Evolutionary conservation across 2,888 invertebrate genomes (phyloP).

Genomic region (Ethmia dodecea): DNA sequence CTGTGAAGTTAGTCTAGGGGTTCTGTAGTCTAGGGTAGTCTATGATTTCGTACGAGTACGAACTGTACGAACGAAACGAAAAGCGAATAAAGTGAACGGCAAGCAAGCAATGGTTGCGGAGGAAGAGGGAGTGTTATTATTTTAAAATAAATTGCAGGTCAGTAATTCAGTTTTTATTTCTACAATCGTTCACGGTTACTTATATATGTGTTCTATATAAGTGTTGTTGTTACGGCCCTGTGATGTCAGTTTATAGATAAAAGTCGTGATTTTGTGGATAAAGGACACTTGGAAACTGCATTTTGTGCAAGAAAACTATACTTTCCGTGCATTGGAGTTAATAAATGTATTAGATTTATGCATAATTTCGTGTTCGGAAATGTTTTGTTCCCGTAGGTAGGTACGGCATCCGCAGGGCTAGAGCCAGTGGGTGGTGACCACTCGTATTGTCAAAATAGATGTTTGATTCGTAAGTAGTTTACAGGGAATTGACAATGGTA

Average conservation of each 20-base stretch:
- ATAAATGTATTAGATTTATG: no score
- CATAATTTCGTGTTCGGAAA: no score
- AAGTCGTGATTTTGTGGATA: conserved; percentile 3
- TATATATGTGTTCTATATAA: not conserved
- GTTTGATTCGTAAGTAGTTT: conserved; percentile 5
- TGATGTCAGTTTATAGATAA: no score
- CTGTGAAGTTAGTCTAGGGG: no score
- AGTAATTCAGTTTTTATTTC: conserved; percentile 17
- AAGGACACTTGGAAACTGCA: conserved; percentile 4
- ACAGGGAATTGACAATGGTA: not conserved
- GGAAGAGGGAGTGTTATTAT: conserved; percentile 14
- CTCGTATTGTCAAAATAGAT: conserved; percentile 13
- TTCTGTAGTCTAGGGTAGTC: no score
- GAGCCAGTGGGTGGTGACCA: conserved; percentile 5
- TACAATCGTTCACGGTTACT: conserved; percentile 3
- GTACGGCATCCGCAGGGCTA: no score
- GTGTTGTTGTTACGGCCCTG: no score
- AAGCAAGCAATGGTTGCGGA: conserved; percentile 13
- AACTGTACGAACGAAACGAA: no score
- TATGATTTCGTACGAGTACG: conserved; percentile 3
- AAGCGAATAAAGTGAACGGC: no score
- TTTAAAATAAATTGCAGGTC: conserved; percentile 18
- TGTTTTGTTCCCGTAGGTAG: no score
- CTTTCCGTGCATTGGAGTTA: not conserved
- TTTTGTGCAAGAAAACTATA: conserved; percentile 4